Percentiles rank a stretch among this genome's conserved stretches.
Conservation (phyloP, 2,797 vertebrate species). For the Champsocephalus esox region DNA sequence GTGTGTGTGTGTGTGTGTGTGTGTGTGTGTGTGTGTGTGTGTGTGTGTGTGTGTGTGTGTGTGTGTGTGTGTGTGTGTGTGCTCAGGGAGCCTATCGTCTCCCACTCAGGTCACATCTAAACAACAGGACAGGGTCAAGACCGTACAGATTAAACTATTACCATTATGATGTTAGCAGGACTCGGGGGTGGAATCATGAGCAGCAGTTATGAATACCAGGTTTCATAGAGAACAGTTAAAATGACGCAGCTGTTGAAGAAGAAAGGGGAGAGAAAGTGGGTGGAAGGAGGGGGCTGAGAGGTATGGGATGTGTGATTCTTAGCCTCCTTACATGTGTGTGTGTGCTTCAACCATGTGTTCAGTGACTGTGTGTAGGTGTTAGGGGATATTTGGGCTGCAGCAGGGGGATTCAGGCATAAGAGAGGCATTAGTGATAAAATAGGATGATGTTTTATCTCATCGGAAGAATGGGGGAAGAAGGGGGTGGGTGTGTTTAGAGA, state of each 20-base stretch:
- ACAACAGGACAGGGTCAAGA: constrained; percentile 78
- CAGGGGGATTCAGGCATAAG: constrained; percentile 75
- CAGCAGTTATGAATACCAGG: constrained; percentile 80
- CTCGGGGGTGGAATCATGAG: constrained; percentile 78
- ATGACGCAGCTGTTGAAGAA: constrained; percentile 79
- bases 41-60: constrained; percentile 25
- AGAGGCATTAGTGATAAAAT: constrained; percentile 74
- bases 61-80: constrained; percentile 23
- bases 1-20: constrained; percentile 44
- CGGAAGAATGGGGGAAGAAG: constrained; percentile 61
- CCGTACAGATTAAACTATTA: constrained; percentile 76
- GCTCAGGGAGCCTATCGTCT: constrained; percentile 62
- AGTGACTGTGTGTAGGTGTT: constrained; percentile 76
- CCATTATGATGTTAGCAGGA: constrained; percentile 74
- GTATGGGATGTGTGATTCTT: constrained; percentile 54
- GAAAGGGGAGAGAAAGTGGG: constrained; percentile 48
- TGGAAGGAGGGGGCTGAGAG: constrained; percentile 40
- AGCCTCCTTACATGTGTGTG: constrained; percentile 40
- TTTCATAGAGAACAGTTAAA: constrained; percentile 75
- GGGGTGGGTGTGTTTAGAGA: neutral
- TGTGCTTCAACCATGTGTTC: constrained; percentile 61
- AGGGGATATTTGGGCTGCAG: constrained; percentile 72
- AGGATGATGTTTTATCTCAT: constrained; percentile 77
- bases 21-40: constrained; percentile 16
- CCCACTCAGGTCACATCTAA: constrained; percentile 82